Conservation (phyloP, 2,888 invertebrate species). For the Heliconius erato region DNA sequence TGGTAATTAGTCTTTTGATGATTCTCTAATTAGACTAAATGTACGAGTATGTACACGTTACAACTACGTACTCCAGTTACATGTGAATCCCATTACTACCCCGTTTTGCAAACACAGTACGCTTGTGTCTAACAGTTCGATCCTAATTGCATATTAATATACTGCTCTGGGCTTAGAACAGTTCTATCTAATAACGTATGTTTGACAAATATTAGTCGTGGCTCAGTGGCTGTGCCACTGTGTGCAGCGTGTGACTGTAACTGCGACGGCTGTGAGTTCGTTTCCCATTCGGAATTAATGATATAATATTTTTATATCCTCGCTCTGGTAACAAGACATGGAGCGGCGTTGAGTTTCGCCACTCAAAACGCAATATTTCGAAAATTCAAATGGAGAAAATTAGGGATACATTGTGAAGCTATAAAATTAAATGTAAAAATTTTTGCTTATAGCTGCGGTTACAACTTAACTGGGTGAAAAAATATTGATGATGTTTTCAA, state of each 20-base stretch:
- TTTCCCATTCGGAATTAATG: no score
- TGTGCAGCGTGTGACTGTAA: no score
- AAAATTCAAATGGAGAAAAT: no score
- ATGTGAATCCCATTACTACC: slow-evolving; percentile 22
- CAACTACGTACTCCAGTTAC: slow-evolving; percentile 10
- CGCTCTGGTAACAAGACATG: no score
- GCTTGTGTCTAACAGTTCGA: slow-evolving; percentile 2
- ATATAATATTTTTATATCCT: no score
- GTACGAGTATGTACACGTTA: background rate
- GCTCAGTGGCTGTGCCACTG: background rate
- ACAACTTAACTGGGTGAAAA: background rate
- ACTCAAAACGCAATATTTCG: no score
- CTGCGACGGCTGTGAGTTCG: no score
- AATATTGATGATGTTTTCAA: background rate
- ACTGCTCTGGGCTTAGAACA: background rate
- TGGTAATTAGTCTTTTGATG: no score
- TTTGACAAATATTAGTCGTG: no score
- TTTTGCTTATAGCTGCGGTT: background rate
- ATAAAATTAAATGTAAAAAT: no score
- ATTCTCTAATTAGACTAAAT: background rate
- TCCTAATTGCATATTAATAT: slow-evolving; percentile 27
- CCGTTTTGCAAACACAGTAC: slow-evolving; percentile 2
- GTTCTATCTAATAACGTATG: background rate
- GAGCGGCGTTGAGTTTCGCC: no score
- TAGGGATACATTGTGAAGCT: no score